Percentiles rank a stretch among this genome's conserved stretches.
These are phyloP conservation scores for Mugil cephalus DNA, from an alignment of 2,113 vertebrate species.

Conservation along the genomic window DNA sequence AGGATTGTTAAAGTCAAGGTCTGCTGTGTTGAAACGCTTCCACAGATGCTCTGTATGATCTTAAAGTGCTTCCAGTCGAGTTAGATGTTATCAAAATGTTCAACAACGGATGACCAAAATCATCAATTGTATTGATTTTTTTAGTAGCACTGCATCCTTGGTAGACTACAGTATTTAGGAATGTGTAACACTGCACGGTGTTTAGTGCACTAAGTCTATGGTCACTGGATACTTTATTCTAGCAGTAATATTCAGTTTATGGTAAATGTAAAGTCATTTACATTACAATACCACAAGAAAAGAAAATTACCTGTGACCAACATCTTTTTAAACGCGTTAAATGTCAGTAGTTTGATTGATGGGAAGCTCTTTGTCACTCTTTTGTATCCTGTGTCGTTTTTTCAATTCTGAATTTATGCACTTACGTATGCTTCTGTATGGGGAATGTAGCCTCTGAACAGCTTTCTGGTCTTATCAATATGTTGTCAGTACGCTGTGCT, in stretches of 20 bases:
- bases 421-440: slow-evolving; percentile 74
- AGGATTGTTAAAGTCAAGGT: slow-evolving; percentile 12
- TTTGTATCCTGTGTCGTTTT: slow-evolving; percentile 58
- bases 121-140: slow-evolving; percentile 10
- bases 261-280: background rate
- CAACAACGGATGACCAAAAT: slow-evolving; percentile 34
- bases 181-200: slow-evolving; percentile 25
- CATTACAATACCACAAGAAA: slow-evolving; percentile 12
- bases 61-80: slow-evolving; percentile 65
- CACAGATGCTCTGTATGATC: slow-evolving; percentile 25
- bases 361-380: slow-evolving; percentile 34
- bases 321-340: slow-evolving; percentile 20
- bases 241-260: slow-evolving; percentile 16
- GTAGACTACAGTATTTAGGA: slow-evolving; percentile 2
- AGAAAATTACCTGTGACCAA: slow-evolving; percentile 10
- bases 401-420: slow-evolving; percentile 68
- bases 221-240: slow-evolving; percentile 28
- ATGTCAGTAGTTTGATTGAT: slow-evolving; percentile 29
- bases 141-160: slow-evolving; percentile 8
- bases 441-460: slow-evolving; percentile 76
- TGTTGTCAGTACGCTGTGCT: slow-evolving; percentile 58
- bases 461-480: slow-evolving; percentile 61
- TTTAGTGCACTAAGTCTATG: slow-evolving; percentile 41
- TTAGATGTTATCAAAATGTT: slow-evolving; percentile 17
- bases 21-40: slow-evolving; percentile 41